Percentiles rank a stretch among this genome's conserved stretches.
These are phyloP conservation scores for Bovichtus diacanthus DNA, from an alignment of 2,797 vertebrate species.

Conservation along the genomic window DNA sequence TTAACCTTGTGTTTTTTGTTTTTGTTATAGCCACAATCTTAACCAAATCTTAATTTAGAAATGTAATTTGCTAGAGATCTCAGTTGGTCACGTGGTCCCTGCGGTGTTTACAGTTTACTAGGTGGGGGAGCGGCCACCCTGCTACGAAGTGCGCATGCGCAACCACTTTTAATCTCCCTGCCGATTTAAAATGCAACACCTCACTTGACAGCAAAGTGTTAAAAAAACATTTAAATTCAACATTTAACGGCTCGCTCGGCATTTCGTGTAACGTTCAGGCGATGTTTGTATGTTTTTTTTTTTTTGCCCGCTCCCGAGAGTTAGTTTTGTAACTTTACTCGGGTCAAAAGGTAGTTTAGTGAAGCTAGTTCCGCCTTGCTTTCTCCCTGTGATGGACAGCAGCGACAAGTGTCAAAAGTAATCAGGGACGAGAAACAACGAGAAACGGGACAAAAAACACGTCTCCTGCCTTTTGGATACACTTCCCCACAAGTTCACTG, in stretches of 20 bases:
- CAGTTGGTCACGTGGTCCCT: conserved; percentile 37
- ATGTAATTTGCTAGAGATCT: too few relatives aligned
- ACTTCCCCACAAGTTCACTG: neutral
- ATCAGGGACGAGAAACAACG: conserved; percentile 25
- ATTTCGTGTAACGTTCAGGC: neutral
- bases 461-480: conserved; percentile 5
- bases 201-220: conserved; percentile 38
- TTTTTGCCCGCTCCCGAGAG: neutral
- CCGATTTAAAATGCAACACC: conserved; percentile 39
- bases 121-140: conserved; percentile 7
- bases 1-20: neutral
- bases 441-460: neutral
- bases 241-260: neutral
- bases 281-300: fast-evolving
- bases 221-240: conserved; percentile 17
- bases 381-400: conserved; percentile 48
- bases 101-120: neutral
- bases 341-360: conserved; percentile 27
- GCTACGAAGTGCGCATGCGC: conserved; percentile 60
- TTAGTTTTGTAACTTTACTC: conserved; percentile 31
- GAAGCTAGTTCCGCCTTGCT: conserved; percentile 71
- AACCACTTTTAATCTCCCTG: conserved; percentile 51
- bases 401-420: conserved; percentile 69
- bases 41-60: neutral
- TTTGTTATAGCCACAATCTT: neutral